These are phyloP conservation scores for Varanus komodoensis DNA, from an alignment of 2,113 vertebrate genomes.

Conservation along the genomic window DNA sequence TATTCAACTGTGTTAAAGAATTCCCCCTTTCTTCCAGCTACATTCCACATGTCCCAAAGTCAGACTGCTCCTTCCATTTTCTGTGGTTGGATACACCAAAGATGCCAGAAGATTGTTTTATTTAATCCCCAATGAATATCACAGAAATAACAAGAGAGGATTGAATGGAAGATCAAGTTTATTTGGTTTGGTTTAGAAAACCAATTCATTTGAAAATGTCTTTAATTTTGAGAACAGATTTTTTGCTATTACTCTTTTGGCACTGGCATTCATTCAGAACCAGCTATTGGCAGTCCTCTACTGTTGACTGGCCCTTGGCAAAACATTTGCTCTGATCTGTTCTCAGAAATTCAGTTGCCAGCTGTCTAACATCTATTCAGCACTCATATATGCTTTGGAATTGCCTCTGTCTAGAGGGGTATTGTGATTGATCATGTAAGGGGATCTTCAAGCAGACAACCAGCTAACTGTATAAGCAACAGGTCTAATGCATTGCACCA, in stretches of 20 bases:
- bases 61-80: background rate
- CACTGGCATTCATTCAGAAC: constrained; percentile 44
- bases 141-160: constrained; percentile 58
- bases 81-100: background rate
- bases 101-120: background rate
- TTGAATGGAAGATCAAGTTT: constrained; percentile 42
- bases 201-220: constrained; percentile 36
- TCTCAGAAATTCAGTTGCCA: constrained; percentile 3
- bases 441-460: background rate
- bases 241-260: constrained; percentile 40
- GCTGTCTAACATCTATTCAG: constrained; percentile 35
- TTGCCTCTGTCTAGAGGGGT: constrained; percentile 20
- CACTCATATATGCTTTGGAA: constrained; percentile 52
- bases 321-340: constrained; percentile 58
- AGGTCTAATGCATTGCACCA: background rate
- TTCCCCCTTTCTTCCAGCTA: background rate
- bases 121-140: constrained; percentile 60
- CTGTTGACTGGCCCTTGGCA: constrained; percentile 61
- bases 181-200: constrained; percentile 14
- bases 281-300: constrained; percentile 53
- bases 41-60: background rate
- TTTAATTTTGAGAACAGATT: constrained; percentile 68
- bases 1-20: background rate
- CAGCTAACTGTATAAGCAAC: background rate
- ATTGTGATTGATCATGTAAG: constrained; percentile 36